Conservation (phyloP, 1,140 invertebrate genomes). For the Ceratina calcarata region DNA sequence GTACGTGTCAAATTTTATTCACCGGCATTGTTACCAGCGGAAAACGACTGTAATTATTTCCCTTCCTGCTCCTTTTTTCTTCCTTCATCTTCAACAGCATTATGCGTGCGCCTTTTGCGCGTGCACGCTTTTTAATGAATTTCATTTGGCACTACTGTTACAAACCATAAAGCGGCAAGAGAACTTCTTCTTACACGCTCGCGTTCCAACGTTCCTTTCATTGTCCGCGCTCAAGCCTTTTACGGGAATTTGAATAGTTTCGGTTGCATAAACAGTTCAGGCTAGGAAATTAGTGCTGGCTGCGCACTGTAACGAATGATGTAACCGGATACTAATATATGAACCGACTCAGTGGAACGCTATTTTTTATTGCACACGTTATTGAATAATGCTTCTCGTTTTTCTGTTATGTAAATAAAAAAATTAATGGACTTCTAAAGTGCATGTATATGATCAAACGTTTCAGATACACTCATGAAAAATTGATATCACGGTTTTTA, state of each 20-base stretch:
- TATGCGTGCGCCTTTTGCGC: background rate
- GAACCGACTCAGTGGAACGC: background rate
- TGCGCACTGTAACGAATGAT: background rate
- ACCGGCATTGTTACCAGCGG: background rate
- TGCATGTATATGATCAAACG: too few relatives aligned
- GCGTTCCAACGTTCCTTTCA: constrained; percentile 7
- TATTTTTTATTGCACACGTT: background rate
- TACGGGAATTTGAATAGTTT: constrained; percentile 4
- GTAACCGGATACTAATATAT: background rate
- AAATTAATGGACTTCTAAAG: too few relatives aligned
- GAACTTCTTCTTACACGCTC: constrained; percentile 8
- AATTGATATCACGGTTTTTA: too few relatives aligned
- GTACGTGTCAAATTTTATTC: background rate
- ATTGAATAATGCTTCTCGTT: background rate
- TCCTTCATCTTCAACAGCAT: background rate
- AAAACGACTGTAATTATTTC: background rate
- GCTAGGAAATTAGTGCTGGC: background rate
- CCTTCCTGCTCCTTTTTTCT: background rate
- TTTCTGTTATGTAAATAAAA: too few relatives aligned
- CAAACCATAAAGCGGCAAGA: background rate
- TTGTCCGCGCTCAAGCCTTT: background rate
- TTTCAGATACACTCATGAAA: too few relatives aligned
- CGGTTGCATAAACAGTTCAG: constrained; percentile 6
- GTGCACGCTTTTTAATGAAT: constrained; percentile 14
- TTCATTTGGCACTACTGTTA: constrained; percentile 3